A percentile compares a stretch with the other conserved stretches of the same genome.
Conservation (phyloP, 2,797 vertebrate genomes). For the Glossophaga mutica region DNA sequence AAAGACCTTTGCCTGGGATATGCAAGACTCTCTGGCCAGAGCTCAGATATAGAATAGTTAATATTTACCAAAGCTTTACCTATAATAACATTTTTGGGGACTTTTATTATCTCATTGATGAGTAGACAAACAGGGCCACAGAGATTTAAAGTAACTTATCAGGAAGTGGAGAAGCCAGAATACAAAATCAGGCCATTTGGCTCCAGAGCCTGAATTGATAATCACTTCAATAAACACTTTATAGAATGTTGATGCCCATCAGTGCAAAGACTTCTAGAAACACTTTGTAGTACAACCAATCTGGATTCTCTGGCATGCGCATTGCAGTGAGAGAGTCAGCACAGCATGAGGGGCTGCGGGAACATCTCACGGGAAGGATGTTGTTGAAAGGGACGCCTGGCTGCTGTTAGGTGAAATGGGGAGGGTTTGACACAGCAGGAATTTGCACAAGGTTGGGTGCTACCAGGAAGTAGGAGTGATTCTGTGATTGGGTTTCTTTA, state of each 20-base stretch:
- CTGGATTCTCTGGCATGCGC: neutral
- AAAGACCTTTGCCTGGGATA: neutral
- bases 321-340: neutral
- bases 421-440: neutral
- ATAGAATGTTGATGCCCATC: neutral
- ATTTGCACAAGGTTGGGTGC: neutral
- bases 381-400: neutral
- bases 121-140: neutral
- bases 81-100: neutral
- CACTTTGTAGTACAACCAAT: neutral
- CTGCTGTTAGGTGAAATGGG: neutral
- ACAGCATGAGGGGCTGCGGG: too few relatives aligned
- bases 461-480: neutral
- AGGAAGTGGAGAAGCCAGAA: neutral
- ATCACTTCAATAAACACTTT: neutral
- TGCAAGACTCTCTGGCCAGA: neutral
- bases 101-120: neutral
- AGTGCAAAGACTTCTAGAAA: neutral
- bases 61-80: neutral
- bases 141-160: neutral
- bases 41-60: neutral
- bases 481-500: neutral
- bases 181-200: neutral
- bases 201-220: neutral
- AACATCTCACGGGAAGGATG: neutral